phyloP scores from a whole-genome alignment of 2,888 invertebrate genomes.

The Habroteleia sp. region DNA sequence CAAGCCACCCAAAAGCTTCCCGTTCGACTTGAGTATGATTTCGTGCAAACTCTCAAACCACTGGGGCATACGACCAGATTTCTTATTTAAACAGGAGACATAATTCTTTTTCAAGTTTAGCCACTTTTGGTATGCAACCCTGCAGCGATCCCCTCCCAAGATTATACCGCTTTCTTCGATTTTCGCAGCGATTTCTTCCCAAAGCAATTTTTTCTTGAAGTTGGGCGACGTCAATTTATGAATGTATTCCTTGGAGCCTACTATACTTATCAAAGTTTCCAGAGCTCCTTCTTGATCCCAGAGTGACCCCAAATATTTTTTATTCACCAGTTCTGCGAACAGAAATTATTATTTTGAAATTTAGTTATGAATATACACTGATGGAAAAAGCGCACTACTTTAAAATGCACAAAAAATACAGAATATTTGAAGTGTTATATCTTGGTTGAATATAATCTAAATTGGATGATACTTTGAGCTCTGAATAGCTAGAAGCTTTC shows the following conservation, averaged over 20 bases:
- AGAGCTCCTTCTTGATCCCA: slow-evolving; percentile 59
- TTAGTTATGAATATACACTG: no score
- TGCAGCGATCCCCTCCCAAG: slow-evolving; percentile 45
- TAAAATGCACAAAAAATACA: no score
- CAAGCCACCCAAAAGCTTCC: slow-evolving; percentile 48
- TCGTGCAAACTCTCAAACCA: slow-evolving; percentile 53
- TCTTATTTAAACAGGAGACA: slow-evolving; percentile 48
- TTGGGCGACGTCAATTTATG: slow-evolving; percentile 52
- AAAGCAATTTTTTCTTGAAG: slow-evolving; percentile 53
- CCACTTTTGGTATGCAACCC: slow-evolving; percentile 60
- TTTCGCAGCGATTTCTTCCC: slow-evolving; percentile 56
- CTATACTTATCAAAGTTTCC: slow-evolving; percentile 49
- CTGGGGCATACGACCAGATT: slow-evolving; percentile 41
- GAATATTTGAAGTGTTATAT: no score
- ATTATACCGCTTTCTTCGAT: slow-evolving; percentile 43
- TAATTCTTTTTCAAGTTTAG: slow-evolving; percentile 58
- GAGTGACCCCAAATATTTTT: slow-evolving; percentile 41
- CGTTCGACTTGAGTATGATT: slow-evolving; percentile 43
- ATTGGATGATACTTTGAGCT: no score
- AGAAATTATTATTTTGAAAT: no score
- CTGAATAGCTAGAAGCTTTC: no score
- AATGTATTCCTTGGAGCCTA: slow-evolving; percentile 55
- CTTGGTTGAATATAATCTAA: no score
- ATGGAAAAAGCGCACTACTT: no score
- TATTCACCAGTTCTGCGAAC: no score